Base-by-base conservation (phyloP, 1,140 invertebrate genomes). In the Chlorops oryzae region DNA sequence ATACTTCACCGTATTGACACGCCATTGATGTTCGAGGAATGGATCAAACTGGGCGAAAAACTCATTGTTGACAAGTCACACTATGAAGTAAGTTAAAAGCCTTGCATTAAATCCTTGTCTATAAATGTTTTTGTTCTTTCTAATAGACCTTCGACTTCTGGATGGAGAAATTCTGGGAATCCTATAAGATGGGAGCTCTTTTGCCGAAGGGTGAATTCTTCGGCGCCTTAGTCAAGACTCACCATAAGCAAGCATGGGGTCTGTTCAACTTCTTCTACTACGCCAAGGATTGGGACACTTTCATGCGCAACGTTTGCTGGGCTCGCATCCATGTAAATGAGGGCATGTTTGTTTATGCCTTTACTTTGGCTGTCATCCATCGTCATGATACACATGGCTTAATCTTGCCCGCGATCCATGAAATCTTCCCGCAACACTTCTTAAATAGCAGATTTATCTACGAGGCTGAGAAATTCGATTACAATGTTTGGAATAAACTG, bases 211-310 rank as follows among this genome's bases (percentile, higher is more conserved):
- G 75, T 3, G 75, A 76, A 54, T 48, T 79, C 7, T 81, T 76
- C 55, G 78, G 79, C 0, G 15, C 74, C 4, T 72, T 73, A 27
- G 65, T 76, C 27, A 61, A 68, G 13, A 51, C 62, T 27, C 70
- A 78, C 9, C 62, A 61, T 22, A 62, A 75, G 13, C 74, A 81
- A 58, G 74, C 69, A 4, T 60, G 69, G 3, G 67, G 73, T 4
- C 56, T 83, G 2, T 77, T 75, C 56, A 56, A 75, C 13, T 32
- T 81, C 6, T 75, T 82, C 56, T 79, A 75, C 56, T 76, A 75
- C 28, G 78, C 80, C 20, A 79, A 78, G 43, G 75, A 81, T 55
- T 82, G 77, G 46, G 77, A 80, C 1, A 78, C 72, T 9, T 83
- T 83, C 66, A 78, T 75, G 65, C 78, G 77, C 45, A 77, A 76